Percentiles rank a stretch among this genome's conserved stretches.
phyloP scores from a whole-genome alignment of 2,797 vertebrate species.

The Acipenser oxyrinchus region DNA sequence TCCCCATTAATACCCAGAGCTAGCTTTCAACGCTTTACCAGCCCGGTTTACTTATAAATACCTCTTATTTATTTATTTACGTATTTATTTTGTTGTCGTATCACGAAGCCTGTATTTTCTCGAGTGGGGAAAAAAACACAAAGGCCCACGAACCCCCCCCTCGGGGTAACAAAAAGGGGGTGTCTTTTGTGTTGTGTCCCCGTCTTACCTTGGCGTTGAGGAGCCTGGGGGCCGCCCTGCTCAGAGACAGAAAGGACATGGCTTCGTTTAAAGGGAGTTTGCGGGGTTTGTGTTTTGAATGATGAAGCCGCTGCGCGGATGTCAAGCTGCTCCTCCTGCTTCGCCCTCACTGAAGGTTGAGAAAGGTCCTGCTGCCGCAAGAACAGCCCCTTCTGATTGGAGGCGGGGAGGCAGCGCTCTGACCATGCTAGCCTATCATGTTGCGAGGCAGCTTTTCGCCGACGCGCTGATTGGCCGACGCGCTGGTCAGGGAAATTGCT shows the following conservation, averaged over 20 bases:
- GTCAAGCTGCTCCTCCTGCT: conserved; percentile 19
- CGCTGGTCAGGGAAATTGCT: too few species aligned
- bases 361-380: conserved; percentile 49
- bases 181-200: too few species aligned
- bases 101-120: not conserved
- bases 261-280: conserved; percentile 2
- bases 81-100: too few species aligned
- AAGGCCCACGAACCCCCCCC: conserved; percentile 9
- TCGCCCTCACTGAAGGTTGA: conserved; percentile 58
- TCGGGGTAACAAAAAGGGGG: too few species aligned
- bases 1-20: too few species aligned
- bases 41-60: too few species aligned
- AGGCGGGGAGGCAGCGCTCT: not conserved
- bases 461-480: not conserved
- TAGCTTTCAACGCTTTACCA: too few species aligned
- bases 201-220: conserved; percentile 78
- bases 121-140: not conserved
- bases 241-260: conserved; percentile 75
- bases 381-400: conserved; percentile 40
- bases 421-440: too few species aligned
- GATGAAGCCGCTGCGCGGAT: conserved; percentile 43
- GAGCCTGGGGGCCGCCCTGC: conserved; percentile 75
- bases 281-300: too few species aligned
- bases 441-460: not conserved
- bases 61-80: too few species aligned